Base-by-base conservation (phyloP, 2,113 vertebrate species). In the Podarcis raffonei region DNA sequence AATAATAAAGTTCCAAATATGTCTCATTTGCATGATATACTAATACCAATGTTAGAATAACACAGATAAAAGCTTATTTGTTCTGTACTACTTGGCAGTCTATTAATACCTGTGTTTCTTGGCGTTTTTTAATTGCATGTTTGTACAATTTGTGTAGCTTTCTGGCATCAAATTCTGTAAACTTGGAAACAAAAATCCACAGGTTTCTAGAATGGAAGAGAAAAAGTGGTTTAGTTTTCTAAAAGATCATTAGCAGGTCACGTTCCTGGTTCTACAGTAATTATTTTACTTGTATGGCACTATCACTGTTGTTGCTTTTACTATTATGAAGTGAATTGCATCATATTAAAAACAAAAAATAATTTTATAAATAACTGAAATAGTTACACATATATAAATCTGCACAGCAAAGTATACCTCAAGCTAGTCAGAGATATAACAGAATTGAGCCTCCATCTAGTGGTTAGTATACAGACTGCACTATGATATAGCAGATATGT, bases 141-240 rank as follows among this genome's bases (percentile, higher is more conserved):
- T 99, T 99, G 94, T 99, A 99, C 16, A 99, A 95, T 82, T 99
- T 99, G 94, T 99, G 99, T 87, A 99, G 94, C 84, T 99, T 99
- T 93, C 99, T 98, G 90, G 99, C 99, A 94, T 99, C 99, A 95
- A 99, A 99, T 95, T 99, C 99, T 2, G 99, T 99, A 96, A 99
- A 99, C 93, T 99, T 99, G 37, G 99, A 99, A 76, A 99, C 99
- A 96, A 99, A 99, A 95, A 99, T 99, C 99, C 99, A 99, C 89
- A 99, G 94, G 94, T 99, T 99, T 96, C 97, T 99, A 97, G 68
- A 92, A 87, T 12, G 86, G 94, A 48, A 91, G 91, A 95, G 75
- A 85, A 91, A 82, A 87, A 69, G 3, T 30, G 79, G 35, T 87
- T 80, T 87, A 27, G 8, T 53, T 18, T 87, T 39, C 30, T 48